phyloP scores from a whole-genome alignment of 2,113 vertebrate genomes.

The Triplophysa siluroides region DNA sequence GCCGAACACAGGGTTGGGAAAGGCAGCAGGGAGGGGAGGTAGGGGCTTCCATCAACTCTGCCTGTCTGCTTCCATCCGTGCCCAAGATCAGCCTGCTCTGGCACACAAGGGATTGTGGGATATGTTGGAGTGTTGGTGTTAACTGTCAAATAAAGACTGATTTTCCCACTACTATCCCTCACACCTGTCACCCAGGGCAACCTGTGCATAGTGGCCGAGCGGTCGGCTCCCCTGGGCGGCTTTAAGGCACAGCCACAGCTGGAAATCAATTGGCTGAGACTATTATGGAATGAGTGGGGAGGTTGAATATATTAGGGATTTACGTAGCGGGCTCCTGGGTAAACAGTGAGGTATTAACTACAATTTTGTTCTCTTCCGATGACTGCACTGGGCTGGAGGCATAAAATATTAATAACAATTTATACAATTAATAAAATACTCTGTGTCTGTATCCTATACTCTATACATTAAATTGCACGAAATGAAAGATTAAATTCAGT shows the following conservation, averaged over 20 bases:
- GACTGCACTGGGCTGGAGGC: background rate
- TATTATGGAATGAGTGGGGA: conserved; percentile 38
- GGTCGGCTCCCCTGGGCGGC: conserved; percentile 22
- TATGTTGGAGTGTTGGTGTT: conserved; percentile 24
- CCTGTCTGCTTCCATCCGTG: conserved; percentile 37
- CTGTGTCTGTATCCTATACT: background rate
- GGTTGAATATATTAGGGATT: conserved; percentile 46
- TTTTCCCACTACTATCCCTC: conserved; percentile 13
- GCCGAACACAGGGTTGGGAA: background rate
- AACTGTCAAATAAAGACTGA: conserved; percentile 39
- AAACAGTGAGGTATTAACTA: conserved; percentile 22
- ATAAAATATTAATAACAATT: background rate
- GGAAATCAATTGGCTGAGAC: conserved; percentile 51
- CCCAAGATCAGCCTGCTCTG: conserved; percentile 18
- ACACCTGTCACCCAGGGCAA: conserved; percentile 53
- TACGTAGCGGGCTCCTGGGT: conserved; percentile 16
- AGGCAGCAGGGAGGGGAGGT: background rate
- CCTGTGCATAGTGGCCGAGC: conserved; percentile 21
- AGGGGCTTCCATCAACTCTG: conserved; percentile 23
- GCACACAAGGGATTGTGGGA: conserved; percentile 37
- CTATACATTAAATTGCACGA: background rate
- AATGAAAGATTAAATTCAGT: background rate
- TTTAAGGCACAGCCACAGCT: conserved; percentile 41
- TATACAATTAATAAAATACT: background rate
- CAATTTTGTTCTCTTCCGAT: background rate